Base-by-base conservation (phyloP, 2,113 vertebrate species). In the Steatornis caripensis region DNA sequence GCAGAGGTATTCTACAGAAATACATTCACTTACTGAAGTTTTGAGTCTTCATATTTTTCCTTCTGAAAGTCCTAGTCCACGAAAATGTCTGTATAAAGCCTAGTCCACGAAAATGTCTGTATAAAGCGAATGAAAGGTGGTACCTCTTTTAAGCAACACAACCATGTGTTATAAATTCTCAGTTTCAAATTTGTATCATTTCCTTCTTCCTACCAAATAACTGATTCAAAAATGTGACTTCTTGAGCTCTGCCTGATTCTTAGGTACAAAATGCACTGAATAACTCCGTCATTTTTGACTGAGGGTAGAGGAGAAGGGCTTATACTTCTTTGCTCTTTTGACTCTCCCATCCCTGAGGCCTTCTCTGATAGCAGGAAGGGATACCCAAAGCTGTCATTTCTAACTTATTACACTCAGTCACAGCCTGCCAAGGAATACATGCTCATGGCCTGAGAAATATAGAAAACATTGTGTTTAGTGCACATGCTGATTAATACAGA, bases 151-250 rank as follows among this genome's bases (percentile, higher is more conserved):
- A 41, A 57, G 9, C 8, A 41, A 64, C 8, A 26, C 8, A 55
- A 5, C 10, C 2, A 17, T 0, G 0, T 24, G 2, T 32, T 21
- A 29, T 1, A 57, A 18, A 30, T 41, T 39, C 55, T 57, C 36
- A 6, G 6, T 41, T 89, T 86, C 60, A 36, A 4, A 45, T 60
- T 37, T 2, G 0, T 68, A 12, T 51, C 22, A 11, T 8, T 53
- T 75, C 13, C 22, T 62, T 75, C 34, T 58, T 78, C 32, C 13
- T 41, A 9, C 17, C 8, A n/a, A 70, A 45, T 1, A 34, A 18
- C 8, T 20, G 27, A 27, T n/a, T 45, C 1, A 45, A 55, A 76
- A 34, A 24, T 3, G 6, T 49, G 17, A 10, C 20, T 70, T 71
- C 13, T 45, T 46, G n/a, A 66, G 7, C 10, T 74, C 84, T 87